phyloP scores from a whole-genome alignment of 2,113 vertebrate genomes.

The Arvicanthis niloticus region DNA sequence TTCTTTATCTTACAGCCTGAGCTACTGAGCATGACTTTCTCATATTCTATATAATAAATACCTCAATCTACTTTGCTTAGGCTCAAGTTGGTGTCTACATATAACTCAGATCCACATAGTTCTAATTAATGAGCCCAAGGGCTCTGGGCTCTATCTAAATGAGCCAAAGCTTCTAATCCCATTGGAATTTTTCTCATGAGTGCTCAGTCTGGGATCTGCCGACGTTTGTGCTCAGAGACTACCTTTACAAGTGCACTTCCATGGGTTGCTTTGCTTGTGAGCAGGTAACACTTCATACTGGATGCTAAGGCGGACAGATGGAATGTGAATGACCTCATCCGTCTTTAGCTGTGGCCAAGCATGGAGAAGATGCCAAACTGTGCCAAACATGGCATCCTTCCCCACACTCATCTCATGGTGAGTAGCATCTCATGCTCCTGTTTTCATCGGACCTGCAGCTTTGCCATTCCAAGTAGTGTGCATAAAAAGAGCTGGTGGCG shows the following conservation, averaged over 20 bases:
- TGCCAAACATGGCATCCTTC: slow-evolving; percentile 38
- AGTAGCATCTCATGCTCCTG: neutral
- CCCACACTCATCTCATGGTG: neutral
- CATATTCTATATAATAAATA: neutral
- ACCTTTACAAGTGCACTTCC: slow-evolving; percentile 28
- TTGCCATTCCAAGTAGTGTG: neutral
- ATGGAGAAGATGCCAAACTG: slow-evolving; percentile 10
- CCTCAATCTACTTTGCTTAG: neutral
- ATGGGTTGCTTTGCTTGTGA: neutral
- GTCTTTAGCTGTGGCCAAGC: slow-evolving; percentile 53
- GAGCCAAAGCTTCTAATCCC: slow-evolving; percentile 3
- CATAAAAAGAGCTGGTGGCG: neutral
- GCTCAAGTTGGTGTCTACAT: neutral
- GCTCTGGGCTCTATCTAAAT: neutral
- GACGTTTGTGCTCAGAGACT: neutral
- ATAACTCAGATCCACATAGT: neutral
- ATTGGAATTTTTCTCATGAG: neutral
- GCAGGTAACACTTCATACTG: slow-evolving; percentile 44
- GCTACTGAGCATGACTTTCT: neutral
- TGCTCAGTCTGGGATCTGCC: slow-evolving; percentile 1
- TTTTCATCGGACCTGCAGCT: neutral
- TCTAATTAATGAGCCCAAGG: neutral
- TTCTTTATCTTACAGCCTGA: neutral
- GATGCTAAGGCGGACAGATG: slow-evolving; percentile 64
- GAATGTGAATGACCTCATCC: slow-evolving; percentile 72